Evolutionary conservation across 2,113 vertebrate genomes (phyloP).

Genomic region (Mobula birostris): DNA sequence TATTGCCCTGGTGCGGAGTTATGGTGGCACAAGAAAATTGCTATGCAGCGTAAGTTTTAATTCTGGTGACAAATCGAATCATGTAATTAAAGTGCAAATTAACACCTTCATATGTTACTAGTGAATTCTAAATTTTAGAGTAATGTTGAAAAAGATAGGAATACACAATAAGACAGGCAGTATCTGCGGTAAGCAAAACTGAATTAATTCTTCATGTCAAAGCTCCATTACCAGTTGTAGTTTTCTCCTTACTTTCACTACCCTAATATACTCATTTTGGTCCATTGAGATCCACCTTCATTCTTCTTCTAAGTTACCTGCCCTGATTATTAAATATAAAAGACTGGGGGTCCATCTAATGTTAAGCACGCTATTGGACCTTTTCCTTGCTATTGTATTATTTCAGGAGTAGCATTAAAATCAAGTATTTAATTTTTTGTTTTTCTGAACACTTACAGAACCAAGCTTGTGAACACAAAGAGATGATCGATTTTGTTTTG

Average conservation of each 20-base stretch:
- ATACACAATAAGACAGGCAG: too few species aligned
- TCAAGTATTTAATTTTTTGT: too few species aligned
- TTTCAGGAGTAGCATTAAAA: not conserved
- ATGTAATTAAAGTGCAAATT: not conserved
- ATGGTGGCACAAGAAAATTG: conserved; percentile 75
- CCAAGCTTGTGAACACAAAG: not conserved
- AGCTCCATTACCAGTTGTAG: not conserved
- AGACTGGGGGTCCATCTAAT: not conserved
- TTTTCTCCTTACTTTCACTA: not conserved
- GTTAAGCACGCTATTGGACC: not conserved
- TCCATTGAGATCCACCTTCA: too few species aligned
- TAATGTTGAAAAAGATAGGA: not conserved
- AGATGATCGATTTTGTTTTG: not conserved
- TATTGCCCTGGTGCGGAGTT: conserved; percentile 71
- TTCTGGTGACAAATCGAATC: not conserved
- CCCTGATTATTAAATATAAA: not conserved
- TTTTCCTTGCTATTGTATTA: not conserved
- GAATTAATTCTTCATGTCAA: too few species aligned
- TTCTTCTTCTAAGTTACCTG: not conserved
- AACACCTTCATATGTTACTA: not conserved
- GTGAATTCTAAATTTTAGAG: not conserved
- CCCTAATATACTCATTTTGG: not conserved
- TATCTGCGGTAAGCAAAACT: too few species aligned
- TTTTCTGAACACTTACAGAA: too few species aligned
- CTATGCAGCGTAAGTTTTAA: conserved; percentile 67